Conservation (phyloP, 2,113 vertebrate species). For the Hippocampus abdominalis region DNA sequence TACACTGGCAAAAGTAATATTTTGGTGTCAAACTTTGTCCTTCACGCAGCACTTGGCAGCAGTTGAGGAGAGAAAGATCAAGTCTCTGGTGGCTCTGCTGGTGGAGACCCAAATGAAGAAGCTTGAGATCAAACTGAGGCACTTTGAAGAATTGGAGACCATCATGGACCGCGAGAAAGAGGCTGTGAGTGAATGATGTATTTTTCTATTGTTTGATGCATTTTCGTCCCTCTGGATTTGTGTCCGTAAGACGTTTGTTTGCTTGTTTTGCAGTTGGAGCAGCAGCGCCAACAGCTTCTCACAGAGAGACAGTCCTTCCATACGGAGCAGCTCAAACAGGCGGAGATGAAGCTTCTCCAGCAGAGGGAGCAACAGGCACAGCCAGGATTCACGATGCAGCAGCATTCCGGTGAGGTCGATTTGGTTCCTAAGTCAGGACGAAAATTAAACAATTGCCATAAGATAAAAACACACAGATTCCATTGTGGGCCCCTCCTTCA, state of each 20-base stretch:
- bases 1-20: not conserved
- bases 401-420: slow-evolving; percentile 47
- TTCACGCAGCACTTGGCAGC: slow-evolving; percentile 86
- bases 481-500: not conserved
- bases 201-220: not conserved
- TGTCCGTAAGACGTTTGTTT: not conserved
- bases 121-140: slow-evolving; percentile 94
- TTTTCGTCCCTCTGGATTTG: not conserved
- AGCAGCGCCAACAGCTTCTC: slow-evolving; percentile 93
- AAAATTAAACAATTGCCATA: not conserved
- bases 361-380: slow-evolving; percentile 87
- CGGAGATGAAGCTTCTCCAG: slow-evolving; percentile 86
- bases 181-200: slow-evolving; percentile 72
- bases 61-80: slow-evolving; percentile 95
- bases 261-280: slow-evolving; percentile 78
- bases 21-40: not conserved
- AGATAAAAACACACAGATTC: not conserved
- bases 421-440: not conserved
- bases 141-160: slow-evolving; percentile 97
- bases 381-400: slow-evolving; percentile 57
- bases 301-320: slow-evolving; percentile 93
- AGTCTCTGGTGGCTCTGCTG: slow-evolving; percentile 91
- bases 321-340: slow-evolving; percentile 94
- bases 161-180: slow-evolving; percentile 99
- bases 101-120: slow-evolving; percentile 99